A percentile compares a stretch with the other conserved stretches of the same genome.
Evolutionary conservation across 2,113 vertebrate species (phyloP).

Genomic region (Myiozetetes cayanensis): DNA sequence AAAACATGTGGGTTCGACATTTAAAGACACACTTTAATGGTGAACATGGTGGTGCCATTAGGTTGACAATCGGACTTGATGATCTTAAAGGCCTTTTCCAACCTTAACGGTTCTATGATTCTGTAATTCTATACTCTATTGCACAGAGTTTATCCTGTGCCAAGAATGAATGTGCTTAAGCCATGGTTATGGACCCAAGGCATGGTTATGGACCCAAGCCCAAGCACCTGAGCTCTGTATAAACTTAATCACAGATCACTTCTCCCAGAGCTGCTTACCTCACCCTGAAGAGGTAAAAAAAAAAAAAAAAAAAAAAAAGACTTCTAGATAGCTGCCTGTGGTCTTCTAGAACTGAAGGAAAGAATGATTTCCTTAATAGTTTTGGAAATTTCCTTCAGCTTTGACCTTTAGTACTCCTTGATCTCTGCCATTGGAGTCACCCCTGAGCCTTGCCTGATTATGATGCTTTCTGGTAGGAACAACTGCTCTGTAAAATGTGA

Average conservation of each 20-base stretch:
- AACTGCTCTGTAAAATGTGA: neutral
- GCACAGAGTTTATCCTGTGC: neutral
- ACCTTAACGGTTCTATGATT: neutral
- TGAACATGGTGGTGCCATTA: neutral
- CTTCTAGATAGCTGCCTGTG: neutral
- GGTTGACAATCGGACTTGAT: fast-evolving
- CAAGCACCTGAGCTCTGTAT: neutral
- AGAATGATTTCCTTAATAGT: neutral
- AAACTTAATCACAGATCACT: neutral
- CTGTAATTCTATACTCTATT: neutral
- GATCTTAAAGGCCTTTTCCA: neutral
- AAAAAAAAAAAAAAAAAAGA: neutral
- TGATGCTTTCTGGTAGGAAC: neutral
- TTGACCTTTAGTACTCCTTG: neutral
- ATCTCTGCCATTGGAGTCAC: neutral
- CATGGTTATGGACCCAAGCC: neutral
- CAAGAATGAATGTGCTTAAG: neutral
- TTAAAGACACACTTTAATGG: neutral
- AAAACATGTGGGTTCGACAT: neutral
- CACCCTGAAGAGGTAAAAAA: fast-evolving
- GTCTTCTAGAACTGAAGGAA: neutral
- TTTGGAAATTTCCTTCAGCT: neutral
- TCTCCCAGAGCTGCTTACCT: neutral
- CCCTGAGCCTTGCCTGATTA: neutral
- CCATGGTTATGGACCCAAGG: neutral